Evolutionary conservation across 2,888 invertebrate genomes (phyloP).

Genomic region (Euplagia quadripunctaria): DNA sequence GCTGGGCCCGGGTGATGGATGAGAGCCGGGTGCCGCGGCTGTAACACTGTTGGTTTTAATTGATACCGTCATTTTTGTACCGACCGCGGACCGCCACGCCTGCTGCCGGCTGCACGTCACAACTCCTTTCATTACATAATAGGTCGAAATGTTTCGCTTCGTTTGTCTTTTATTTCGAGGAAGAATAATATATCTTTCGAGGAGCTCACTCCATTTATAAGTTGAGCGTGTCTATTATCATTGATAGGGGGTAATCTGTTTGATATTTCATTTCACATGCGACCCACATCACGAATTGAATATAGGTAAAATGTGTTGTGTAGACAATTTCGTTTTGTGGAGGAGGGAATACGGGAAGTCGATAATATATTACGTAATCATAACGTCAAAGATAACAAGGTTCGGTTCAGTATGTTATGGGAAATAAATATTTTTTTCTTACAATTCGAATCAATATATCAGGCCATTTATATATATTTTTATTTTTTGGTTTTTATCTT

Average conservation of each 20-base stretch:
- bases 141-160: slow-evolving; percentile 54
- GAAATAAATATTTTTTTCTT: slow-evolving; percentile 7
- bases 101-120: slow-evolving; percentile 4
- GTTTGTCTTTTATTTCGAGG: slow-evolving; percentile 59
- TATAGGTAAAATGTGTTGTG: slow-evolving; percentile 34
- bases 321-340: slow-evolving; percentile 35
- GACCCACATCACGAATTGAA: slow-evolving; percentile 53
- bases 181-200: slow-evolving; percentile 57
- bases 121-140: slow-evolving; percentile 64
- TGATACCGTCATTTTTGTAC: slow-evolving; percentile 82
- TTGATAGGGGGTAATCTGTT: slow-evolving; percentile 63
- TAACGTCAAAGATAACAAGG: slow-evolving; percentile 17
- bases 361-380: slow-evolving; percentile 22
- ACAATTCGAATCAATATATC: neutral
- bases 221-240: slow-evolving; percentile 62
- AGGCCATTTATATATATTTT: neutral
- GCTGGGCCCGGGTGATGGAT: slow-evolving; percentile 77
- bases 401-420: slow-evolving; percentile 11
- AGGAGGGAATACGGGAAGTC: slow-evolving; percentile 23
- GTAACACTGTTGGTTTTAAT: slow-evolving; percentile 76
- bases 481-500: neutral
- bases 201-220: slow-evolving; percentile 50
- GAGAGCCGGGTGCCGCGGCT: slow-evolving; percentile 64
- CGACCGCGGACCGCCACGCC: slow-evolving; percentile 44
- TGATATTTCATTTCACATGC: slow-evolving; percentile 61